These are phyloP conservation scores for Herminia tarsipennalis DNA, from an alignment of 2,888 invertebrate species.

Conservation along the genomic window DNA sequence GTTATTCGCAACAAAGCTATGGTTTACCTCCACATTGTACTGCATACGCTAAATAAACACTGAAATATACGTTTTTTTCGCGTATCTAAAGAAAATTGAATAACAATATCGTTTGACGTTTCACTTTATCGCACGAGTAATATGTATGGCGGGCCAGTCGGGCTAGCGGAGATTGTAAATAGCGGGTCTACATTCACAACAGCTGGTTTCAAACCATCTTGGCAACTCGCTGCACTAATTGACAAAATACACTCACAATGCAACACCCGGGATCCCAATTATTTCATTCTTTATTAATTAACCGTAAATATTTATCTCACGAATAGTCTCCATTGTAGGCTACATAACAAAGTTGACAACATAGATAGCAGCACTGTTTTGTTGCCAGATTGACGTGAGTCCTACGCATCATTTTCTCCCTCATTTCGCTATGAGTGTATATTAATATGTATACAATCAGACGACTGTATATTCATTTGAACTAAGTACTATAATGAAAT, in stretches of 20 bases:
- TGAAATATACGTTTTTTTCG: slow-evolving; percentile 34
- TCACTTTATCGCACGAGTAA: slow-evolving; percentile 76
- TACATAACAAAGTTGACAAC: slow-evolving; percentile 90
- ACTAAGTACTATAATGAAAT: slow-evolving; percentile 50
- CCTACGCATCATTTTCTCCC: slow-evolving; percentile 73
- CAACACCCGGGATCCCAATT: slow-evolving; percentile 44
- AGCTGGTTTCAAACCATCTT: slow-evolving; percentile 6
- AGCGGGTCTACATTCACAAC: slow-evolving; percentile 36
- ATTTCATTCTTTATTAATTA: slow-evolving; percentile 71
- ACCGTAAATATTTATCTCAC: slow-evolving; percentile 87
- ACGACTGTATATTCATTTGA: slow-evolving; percentile 48
- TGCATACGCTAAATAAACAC: slow-evolving; percentile 24
- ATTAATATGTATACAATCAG: slow-evolving; percentile 40
- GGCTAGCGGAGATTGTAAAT: slow-evolving; percentile 51
- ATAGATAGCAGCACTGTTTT: slow-evolving; percentile 90
- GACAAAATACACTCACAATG: slow-evolving; percentile 56
- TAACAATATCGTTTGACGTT: slow-evolving; percentile 79
- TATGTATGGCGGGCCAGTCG: slow-evolving; percentile 81
- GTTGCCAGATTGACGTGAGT: slow-evolving; percentile 85
- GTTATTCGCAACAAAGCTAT: slow-evolving; percentile 23
- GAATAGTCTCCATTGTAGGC: slow-evolving; percentile 87
- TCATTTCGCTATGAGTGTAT: slow-evolving; percentile 51
- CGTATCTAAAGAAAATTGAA: slow-evolving; percentile 53
- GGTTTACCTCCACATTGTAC: slow-evolving; percentile 43
- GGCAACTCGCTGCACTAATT: slow-evolving; percentile 22